Percentiles rank a stretch among this genome's conserved stretches.
Conservation (phyloP, 53 echinoderm and acorn worm species). For the Mesocentrotus franciscanus region DNA sequence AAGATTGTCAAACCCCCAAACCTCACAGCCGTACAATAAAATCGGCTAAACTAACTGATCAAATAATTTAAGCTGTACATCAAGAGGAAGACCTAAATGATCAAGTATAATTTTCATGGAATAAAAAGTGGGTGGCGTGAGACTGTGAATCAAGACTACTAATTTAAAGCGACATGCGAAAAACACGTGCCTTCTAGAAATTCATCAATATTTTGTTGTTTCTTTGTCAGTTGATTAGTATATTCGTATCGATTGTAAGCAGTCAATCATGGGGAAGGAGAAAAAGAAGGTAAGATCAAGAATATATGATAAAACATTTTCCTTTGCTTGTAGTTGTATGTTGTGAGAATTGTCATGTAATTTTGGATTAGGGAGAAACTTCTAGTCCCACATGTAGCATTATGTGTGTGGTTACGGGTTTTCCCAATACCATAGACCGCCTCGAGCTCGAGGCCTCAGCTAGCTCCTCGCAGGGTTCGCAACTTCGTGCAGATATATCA, state of each 20-base stretch:
- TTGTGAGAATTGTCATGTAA: neutral
- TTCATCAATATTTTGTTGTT: neutral
- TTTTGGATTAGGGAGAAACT: neutral
- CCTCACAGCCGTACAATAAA: too few species aligned
- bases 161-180: neutral
- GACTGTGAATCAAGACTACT: neutral
- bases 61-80: too few species aligned
- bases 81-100: too few species aligned
- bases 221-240: neutral
- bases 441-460: too few species aligned
- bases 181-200: neutral
- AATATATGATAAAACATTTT: neutral
- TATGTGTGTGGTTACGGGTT: neutral
- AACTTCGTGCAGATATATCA: too few species aligned
- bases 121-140: too few species aligned
- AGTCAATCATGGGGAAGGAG: constrained; percentile 68
- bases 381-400: neutral
- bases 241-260: neutral
- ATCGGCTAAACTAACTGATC: too few species aligned
- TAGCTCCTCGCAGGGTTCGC: too few species aligned
- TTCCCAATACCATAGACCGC: too few species aligned
- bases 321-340: neutral
- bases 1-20: too few species aligned
- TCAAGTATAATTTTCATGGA: too few species aligned
- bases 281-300: constrained; percentile 68